Percentiles rank a stretch among this genome's conserved stretches.
These are phyloP conservation scores for Montipora foliosa DNA, from an alignment of 64 coral and sea anemone species.

Conservation along the genomic window DNA sequence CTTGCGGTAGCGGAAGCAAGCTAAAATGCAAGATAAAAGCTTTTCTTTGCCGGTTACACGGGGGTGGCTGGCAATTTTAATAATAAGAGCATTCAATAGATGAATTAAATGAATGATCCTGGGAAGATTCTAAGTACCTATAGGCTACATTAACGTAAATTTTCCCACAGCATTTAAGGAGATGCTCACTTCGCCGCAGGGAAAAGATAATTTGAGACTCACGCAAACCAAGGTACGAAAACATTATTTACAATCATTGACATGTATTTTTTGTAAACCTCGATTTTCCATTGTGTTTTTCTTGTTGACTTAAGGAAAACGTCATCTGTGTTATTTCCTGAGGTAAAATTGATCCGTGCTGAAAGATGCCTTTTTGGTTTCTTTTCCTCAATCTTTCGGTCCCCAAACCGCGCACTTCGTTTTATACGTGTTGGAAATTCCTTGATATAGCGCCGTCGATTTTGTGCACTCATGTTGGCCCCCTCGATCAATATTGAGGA, in stretches of 20 bases:
- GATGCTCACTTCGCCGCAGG: conserved; percentile 17
- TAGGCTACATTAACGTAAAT: background rate
- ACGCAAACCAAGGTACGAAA: conserved; percentile 37
- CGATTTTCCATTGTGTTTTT: conserved; percentile 17
- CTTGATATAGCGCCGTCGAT: conserved; percentile 4
- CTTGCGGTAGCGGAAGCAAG: background rate
- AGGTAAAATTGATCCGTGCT: background rate
- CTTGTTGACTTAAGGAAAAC: conserved; percentile 31
- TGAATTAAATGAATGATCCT: too few relatives aligned
- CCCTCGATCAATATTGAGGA: background rate
- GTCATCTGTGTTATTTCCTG: conserved; percentile 1
- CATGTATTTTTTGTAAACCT: background rate
- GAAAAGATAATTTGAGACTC: conserved; percentile 26
- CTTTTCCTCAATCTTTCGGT: background rate
- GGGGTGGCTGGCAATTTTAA: too few relatives aligned
- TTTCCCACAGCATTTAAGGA: conserved; percentile 62
- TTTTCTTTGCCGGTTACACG: background rate
- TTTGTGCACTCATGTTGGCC: conserved; percentile 28
- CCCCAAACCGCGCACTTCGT: background rate
- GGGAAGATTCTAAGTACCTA: too few relatives aligned
- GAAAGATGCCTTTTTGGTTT: background rate
- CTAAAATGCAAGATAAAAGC: background rate
- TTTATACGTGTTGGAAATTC: conserved; percentile 26
- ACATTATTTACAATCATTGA: background rate
- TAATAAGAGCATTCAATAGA: background rate